Conservation (phyloP, 1,140 invertebrate genomes). For the Drosophila kepulauana region DNA sequence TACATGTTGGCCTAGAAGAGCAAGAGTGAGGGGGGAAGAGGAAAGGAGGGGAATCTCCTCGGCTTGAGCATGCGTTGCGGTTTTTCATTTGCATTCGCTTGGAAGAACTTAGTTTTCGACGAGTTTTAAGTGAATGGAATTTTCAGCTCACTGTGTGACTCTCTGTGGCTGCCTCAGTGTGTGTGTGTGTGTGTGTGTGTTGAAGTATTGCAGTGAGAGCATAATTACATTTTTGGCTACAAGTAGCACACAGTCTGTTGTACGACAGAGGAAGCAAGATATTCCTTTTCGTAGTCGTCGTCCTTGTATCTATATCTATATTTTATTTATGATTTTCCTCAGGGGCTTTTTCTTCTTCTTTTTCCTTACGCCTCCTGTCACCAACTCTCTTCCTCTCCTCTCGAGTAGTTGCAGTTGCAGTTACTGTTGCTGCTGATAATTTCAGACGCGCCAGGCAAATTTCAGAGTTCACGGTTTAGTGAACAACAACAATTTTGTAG, state of each 20-base stretch:
- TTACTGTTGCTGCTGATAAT: conserved; percentile 54
- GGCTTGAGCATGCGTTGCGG: conserved; percentile 78
- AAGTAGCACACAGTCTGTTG: conserved; percentile 3
- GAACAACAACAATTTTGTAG: conserved; percentile 77
- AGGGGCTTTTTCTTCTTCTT: neutral
- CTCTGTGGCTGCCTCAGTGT: neutral
- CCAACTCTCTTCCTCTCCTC: conserved; percentile 24
- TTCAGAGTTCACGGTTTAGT: conserved; percentile 77
- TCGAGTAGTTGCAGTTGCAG: conserved; percentile 20
- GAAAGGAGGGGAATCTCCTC: conserved; percentile 52
- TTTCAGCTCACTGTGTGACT: conserved; percentile 33
- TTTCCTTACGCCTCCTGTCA: conserved; percentile 53
- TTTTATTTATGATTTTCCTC: conserved; percentile 75
- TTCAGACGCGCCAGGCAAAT: conserved; percentile 53
- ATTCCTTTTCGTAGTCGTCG: neutral
- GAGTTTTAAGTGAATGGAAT: conserved; percentile 80
- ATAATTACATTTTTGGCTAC: conserved; percentile 72
- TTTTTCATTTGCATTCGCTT: conserved; percentile 79
- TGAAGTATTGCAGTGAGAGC: conserved; percentile 42
- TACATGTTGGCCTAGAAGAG: conserved; percentile 69
- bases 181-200: conserved; percentile 15
- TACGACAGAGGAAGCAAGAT: neutral
- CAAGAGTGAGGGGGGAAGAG: neutral
- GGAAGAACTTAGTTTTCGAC: conserved; percentile 61
- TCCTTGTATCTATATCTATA: conserved; percentile 49